Conservation (phyloP, 2,113 vertebrate species). For the Leptobrachium ailaonicum region DNA sequence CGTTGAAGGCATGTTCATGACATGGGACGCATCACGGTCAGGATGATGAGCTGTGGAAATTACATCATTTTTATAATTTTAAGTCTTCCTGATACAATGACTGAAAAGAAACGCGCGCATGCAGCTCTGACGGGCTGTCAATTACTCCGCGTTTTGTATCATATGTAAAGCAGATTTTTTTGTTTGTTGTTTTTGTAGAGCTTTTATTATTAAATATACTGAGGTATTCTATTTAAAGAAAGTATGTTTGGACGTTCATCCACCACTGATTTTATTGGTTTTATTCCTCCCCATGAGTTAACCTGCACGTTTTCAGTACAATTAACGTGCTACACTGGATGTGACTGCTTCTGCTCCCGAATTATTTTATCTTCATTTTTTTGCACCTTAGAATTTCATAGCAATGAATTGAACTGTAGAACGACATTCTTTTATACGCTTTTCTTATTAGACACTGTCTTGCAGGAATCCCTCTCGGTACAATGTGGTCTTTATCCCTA, state of each 20-base stretch:
- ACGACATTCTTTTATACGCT: constrained; percentile 64
- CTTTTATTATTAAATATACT: constrained; percentile 80
- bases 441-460: constrained; percentile 53
- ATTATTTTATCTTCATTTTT: constrained; percentile 43
- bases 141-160: constrained; percentile 80
- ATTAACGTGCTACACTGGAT: constrained; percentile 77
- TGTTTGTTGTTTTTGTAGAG: constrained; percentile 70
- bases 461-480: constrained; percentile 56
- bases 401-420: constrained; percentile 64
- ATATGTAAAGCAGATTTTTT: constrained; percentile 80
- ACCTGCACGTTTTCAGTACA: constrained; percentile 77
- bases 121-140: constrained; percentile 70
- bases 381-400: constrained; percentile 68
- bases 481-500: constrained; percentile 49
- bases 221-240: constrained; percentile 75
- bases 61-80: constrained; percentile 76
- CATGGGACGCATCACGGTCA: constrained; percentile 53
- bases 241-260: constrained; percentile 69
- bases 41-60: constrained; percentile 71
- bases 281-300: constrained; percentile 63
- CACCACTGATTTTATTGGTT: constrained; percentile 64
- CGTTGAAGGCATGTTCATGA: constrained; percentile 45
- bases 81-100: constrained; percentile 86
- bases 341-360: constrained; percentile 57
- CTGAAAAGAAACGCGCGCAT: constrained; percentile 62